A percentile compares a stretch with the other conserved stretches of the same genome.
Conservation (phyloP, 2,797 vertebrate genomes). For the Rhinichthys osculus region DNA sequence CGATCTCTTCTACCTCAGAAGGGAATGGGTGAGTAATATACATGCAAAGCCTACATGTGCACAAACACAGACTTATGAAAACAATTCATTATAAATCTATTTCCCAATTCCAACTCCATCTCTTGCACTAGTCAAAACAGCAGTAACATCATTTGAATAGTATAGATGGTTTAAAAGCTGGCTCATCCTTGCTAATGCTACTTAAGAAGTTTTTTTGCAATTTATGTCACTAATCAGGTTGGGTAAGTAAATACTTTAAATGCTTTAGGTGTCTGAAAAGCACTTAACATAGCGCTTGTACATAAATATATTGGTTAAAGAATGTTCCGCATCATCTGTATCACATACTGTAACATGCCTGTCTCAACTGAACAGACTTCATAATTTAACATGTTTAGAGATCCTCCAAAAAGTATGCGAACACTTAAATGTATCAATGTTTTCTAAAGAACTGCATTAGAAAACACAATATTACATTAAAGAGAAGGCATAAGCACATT, state of each 20-base stretch:
- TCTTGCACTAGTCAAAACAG: slow-evolving; percentile 64
- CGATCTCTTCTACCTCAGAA: slow-evolving; percentile 91
- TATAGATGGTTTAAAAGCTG: slow-evolving; percentile 39
- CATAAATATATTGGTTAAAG: background rate
- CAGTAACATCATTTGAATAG: slow-evolving; percentile 5
- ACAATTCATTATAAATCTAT: background rate
- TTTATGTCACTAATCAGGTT: slow-evolving; percentile 1
- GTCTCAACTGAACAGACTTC: background rate
- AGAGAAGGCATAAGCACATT: background rate
- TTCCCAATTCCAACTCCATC: background rate
- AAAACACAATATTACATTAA: background rate
- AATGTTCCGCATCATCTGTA: background rate
- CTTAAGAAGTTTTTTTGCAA: background rate
- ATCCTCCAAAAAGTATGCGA: background rate
- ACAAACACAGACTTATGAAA: slow-evolving; percentile 29
- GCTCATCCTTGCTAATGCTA: background rate
- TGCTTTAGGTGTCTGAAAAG: slow-evolving; percentile 20
- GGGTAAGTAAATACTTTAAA: slow-evolving; percentile 14
- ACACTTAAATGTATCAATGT: background rate
- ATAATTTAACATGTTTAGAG: background rate
- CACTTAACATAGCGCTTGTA: background rate
- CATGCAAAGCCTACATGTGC: slow-evolving; percentile 10
- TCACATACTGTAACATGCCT: background rate
- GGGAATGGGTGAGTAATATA: slow-evolving; percentile 87
- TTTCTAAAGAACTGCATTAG: background rate